Evolutionary conservation across 2,888 invertebrate genomes (phyloP).

Genomic region (Pharmacophagus antenor): DNA sequence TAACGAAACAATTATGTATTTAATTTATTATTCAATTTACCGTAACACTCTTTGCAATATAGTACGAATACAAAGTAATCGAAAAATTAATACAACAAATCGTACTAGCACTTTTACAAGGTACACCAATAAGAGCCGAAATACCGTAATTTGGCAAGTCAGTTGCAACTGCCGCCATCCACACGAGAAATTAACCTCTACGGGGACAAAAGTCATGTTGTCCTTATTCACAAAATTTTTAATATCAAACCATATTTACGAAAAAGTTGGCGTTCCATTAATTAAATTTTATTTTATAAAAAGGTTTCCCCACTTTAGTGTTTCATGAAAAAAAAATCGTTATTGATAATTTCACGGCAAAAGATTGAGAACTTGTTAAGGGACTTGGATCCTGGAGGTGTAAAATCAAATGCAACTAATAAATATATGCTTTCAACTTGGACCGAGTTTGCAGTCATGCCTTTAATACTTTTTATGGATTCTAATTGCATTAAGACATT

Average conservation of each 20-base stretch:
- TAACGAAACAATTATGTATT: background rate
- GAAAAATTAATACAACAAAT: background rate
- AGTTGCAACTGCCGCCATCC: constrained; percentile 71
- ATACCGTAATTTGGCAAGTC: constrained; percentile 48
- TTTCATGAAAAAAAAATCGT: background rate
- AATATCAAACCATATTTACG: background rate
- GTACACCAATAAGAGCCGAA: constrained; percentile 13
- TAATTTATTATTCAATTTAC: background rate
- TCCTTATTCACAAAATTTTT: constrained; percentile 36
- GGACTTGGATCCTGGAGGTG: background rate
- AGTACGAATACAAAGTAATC: background rate
- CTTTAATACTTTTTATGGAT: background rate
- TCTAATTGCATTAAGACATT: too few species aligned
- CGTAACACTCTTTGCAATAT: background rate
- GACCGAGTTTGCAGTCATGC: background rate
- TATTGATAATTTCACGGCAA: background rate
- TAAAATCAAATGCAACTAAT: background rate
- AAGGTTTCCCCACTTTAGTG: too few species aligned
- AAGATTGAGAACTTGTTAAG: background rate
- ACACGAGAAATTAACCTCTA: constrained; percentile 76
- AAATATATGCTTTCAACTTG: background rate
- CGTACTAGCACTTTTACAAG: background rate
- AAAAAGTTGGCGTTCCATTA: constrained; percentile 34
- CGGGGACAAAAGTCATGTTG: constrained; percentile 36
- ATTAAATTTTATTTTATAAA: constrained; percentile 13